Base-by-base conservation (phyloP, 2,113 vertebrate genomes). In the Myiopsitta monachus region DNA sequence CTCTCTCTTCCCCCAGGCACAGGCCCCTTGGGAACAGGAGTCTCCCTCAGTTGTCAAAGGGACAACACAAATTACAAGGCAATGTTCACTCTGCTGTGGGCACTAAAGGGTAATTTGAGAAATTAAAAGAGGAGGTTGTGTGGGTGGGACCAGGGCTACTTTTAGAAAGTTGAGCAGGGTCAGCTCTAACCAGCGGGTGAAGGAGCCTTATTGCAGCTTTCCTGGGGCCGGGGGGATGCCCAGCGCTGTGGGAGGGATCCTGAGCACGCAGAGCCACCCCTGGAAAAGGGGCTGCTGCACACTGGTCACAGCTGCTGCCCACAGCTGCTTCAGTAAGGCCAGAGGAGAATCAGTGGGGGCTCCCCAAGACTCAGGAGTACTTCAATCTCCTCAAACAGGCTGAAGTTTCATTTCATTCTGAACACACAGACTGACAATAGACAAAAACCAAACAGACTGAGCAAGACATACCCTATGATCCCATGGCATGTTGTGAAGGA, bases 21-120 rank as follows among this genome's bases (percentile, higher is more conserved):
- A 26, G 80, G 82, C 70, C 94, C 75, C 95, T 74, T n/a, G 88
- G 96, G 94, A 97, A 93, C 87, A 94, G 69, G 91, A 75, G 43
- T 83, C 94, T 72, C 88, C 94, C 92, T 97, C 96, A 78, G 94
- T 51, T 95, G 96, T 96, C 96, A 96, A 90, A 88, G 89, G 90
- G 47, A 98, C 78, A 87, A 89, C 54, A 84, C 85, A 98, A 97
- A 99, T 98, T 98, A 98, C 98, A 98, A 98, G 98, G 98, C 97
- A 95, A 94, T 67, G 93, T 96, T 95, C 92, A 49, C 96, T 97
- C 96, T 97, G 97, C 98, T 97, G 94, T 27, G 96, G 97, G 97
- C 95, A 95, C 90, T 59, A 96, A 94, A 96, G 97, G 96, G 96
- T 96, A 97, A 98, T 95, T 96, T 97, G 80, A 95, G 96, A 94